Percentiles rank a stretch among this genome's conserved stretches.
Evolutionary conservation across 1,140 invertebrate species (phyloP).

Genomic region (Matsumurasca onukii): DNA sequence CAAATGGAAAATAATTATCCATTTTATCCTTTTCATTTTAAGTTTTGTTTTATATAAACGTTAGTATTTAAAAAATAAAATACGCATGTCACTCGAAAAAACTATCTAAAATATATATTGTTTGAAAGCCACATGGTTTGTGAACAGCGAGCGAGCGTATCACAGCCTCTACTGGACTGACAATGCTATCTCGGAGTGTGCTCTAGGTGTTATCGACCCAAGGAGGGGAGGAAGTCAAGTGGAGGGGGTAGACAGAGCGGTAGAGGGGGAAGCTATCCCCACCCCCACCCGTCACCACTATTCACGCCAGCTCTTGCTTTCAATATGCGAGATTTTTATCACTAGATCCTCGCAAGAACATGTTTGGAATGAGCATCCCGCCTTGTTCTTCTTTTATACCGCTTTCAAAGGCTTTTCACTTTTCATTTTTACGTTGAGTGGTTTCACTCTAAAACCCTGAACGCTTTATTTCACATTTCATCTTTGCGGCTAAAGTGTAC

Average conservation of each 20-base stretch:
- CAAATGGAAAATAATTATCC: too few relatives aligned
- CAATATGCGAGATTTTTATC: constrained; percentile 23
- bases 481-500: too few relatives aligned
- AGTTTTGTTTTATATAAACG: too few relatives aligned
- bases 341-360: constrained; percentile 4
- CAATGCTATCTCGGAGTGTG: too few relatives aligned
- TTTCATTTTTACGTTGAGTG: constrained; percentile 1
- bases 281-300: background rate
- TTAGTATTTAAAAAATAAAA: too few relatives aligned
- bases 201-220: background rate
- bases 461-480: background rate
- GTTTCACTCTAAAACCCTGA: too few relatives aligned
- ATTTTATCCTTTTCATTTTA: too few relatives aligned
- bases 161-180: too few relatives aligned
- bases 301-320: constrained; percentile 15
- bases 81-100: too few relatives aligned
- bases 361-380: constrained; percentile 10
- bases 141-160: too few relatives aligned
- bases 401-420: constrained; percentile 7
- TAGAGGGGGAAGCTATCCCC: background rate
- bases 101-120: too few relatives aligned
- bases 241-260: background rate
- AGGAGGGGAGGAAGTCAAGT: background rate
- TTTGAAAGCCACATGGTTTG: too few relatives aligned
- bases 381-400: constrained; percentile 19